Evolutionary conservation across 2,113 vertebrate genomes (phyloP).

Genomic region (Gambusia affinis): DNA sequence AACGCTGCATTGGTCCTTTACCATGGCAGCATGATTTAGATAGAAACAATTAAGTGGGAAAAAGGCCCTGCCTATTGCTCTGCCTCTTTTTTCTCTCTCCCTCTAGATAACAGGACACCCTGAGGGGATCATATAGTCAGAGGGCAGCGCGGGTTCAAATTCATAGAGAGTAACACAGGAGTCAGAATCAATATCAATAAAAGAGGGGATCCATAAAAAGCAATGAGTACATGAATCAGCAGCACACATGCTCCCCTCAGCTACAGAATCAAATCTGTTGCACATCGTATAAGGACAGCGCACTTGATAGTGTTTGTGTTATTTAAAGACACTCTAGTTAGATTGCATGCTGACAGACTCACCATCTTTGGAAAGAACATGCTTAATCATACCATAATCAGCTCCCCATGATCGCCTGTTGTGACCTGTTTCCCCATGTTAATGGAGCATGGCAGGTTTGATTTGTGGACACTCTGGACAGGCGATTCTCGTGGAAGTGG

Average conservation of each 20-base stretch:
- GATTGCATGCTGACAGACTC: background rate
- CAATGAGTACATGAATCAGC: constrained; percentile 20
- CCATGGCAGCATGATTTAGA: constrained; percentile 17
- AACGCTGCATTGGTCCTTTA: background rate
- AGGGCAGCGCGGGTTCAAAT: constrained; percentile 31
- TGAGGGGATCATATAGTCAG: constrained; percentile 44
- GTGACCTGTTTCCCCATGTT: too few relatives aligned
- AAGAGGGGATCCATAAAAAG: constrained; percentile 37
- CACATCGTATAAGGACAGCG: background rate
- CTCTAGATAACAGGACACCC: constrained; percentile 46
- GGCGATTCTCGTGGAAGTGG: background rate
- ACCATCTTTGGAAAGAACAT: background rate
- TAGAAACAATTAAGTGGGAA: constrained; percentile 4
- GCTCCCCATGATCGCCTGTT: background rate
- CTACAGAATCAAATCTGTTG: background rate
- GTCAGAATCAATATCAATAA: constrained; percentile 61
- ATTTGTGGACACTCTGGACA: background rate
- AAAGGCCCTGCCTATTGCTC: background rate
- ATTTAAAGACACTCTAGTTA: background rate
- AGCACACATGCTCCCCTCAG: constrained; percentile 4
- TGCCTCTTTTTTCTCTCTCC: background rate
- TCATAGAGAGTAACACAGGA: constrained; percentile 51
- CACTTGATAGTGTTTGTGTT: background rate
- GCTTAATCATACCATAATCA: background rate
- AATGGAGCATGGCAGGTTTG: background rate